Percentiles rank a stretch among this genome's conserved stretches.
These are phyloP conservation scores for Amniataba percoides DNA, from an alignment of 2,797 vertebrate genomes.

Conservation along the genomic window DNA sequence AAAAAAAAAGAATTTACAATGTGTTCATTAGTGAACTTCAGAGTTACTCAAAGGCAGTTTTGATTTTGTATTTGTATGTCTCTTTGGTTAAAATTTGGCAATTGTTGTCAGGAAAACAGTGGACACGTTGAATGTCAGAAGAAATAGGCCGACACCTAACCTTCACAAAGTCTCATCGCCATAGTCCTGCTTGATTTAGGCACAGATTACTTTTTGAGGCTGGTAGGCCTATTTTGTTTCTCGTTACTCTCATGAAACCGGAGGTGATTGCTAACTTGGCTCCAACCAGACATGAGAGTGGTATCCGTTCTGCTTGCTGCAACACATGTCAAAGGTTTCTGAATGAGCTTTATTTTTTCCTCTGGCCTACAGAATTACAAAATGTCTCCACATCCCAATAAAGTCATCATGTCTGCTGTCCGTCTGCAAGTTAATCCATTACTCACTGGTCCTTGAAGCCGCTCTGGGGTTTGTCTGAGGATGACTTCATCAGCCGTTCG, in stretches of 20 bases:
- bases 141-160: background rate
- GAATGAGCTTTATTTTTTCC: background rate
- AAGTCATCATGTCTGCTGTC: background rate
- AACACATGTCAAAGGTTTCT: background rate
- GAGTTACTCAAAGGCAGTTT: background rate
- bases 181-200: background rate
- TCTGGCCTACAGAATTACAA: background rate
- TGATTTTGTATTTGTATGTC: too few species aligned
- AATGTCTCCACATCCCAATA: slow-evolving; percentile 13
- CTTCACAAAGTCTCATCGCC: background rate
- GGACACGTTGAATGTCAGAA: background rate
- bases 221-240: background rate
- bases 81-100: background rate
- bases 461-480: slow-evolving; percentile 16
- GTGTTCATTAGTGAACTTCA: background rate
- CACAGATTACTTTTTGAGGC: background rate
- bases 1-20: background rate
- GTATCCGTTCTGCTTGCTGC: background rate
- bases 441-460: slow-evolving; percentile 22
- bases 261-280: background rate
- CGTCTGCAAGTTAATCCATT: background rate
- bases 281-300: background rate
- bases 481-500: slow-evolving; percentile 24
- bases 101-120: background rate
- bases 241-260: background rate